These are phyloP conservation scores for Agrochola macilenta DNA, from an alignment of 2,888 invertebrate species.

Conservation along the genomic window DNA sequence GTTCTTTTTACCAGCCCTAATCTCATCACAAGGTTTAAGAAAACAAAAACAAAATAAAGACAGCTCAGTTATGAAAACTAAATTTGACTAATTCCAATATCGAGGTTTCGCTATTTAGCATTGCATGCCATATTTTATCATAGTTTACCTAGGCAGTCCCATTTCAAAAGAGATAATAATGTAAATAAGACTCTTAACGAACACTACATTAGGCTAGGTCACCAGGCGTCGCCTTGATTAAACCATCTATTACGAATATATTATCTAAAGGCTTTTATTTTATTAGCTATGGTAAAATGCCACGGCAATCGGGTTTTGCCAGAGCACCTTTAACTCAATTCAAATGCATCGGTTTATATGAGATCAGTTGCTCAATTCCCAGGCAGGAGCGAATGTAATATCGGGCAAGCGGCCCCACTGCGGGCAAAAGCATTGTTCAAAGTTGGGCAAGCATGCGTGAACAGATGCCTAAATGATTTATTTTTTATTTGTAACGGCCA, in stretches of 20 bases:
- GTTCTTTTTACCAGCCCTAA: neutral
- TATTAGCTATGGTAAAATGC: conserved; percentile 24
- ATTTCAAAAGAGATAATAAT: conserved; percentile 21
- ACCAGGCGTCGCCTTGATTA: conserved; percentile 16
- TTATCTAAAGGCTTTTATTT: neutral
- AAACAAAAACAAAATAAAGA: no score
- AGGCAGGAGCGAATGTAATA: conserved; percentile 22
- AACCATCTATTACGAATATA: conserved; percentile 6
- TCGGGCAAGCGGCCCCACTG: conserved; percentile 5
- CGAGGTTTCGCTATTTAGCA: neutral
- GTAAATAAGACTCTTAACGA: conserved; percentile 2
- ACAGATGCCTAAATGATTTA: conserved; percentile 33
- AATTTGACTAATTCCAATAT: neutral
- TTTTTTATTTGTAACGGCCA: conserved; percentile 18
- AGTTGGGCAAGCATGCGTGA: conserved; percentile 35
- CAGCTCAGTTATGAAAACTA: neutral
- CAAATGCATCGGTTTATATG: conserved; percentile 31
- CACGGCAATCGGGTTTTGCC: conserved; percentile 29
- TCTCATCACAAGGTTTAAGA: neutral
- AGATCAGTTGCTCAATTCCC: conserved; percentile 32
- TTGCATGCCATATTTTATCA: neutral
- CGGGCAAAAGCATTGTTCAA: conserved; percentile 20
- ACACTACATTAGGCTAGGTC: neutral
- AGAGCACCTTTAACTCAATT: conserved; percentile 11
- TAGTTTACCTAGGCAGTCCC: neutral